These are phyloP conservation scores for Planiliza haematocheilus DNA, from an alignment of 2,113 vertebrate species.

Conservation along the genomic window DNA sequence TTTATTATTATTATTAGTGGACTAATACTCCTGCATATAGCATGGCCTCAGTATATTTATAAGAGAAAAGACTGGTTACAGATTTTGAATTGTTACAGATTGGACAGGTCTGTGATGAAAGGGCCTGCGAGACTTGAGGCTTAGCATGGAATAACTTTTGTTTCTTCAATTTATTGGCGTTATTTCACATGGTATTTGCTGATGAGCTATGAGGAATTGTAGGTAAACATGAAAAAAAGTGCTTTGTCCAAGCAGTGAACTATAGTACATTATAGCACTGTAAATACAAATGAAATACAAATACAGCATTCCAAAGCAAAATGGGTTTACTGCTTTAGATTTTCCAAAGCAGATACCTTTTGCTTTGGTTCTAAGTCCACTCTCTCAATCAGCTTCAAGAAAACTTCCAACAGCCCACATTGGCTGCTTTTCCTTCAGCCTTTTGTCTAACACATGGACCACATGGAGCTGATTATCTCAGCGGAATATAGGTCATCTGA, in stretches of 20 bases:
- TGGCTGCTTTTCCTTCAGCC: not conserved
- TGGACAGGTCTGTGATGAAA: not conserved
- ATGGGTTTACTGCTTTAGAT: no score
- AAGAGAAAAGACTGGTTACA: conserved; percentile 1
- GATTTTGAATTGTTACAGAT: not conserved
- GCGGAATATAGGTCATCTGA: not conserved
- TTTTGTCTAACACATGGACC: no score
- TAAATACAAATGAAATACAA: no score
- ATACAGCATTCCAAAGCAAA: not conserved
- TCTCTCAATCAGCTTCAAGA: not conserved
- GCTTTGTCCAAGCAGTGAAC: no score
- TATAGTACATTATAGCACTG: no score
- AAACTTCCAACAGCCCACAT: not conserved
- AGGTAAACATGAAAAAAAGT: no score
- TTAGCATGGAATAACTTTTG: not conserved
- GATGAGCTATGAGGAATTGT: no score
- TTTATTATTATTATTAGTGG: no score
- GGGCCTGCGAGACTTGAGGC: not conserved
- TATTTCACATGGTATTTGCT: not conserved
- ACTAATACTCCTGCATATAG: no score
- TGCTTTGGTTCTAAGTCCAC: not conserved
- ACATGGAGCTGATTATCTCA: not conserved
- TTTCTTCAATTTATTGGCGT: not conserved
- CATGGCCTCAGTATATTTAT: no score
- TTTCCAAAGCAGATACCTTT: not conserved